phyloP scores from a whole-genome alignment of 2,797 vertebrate species.

The Varecia variegata region DNA sequence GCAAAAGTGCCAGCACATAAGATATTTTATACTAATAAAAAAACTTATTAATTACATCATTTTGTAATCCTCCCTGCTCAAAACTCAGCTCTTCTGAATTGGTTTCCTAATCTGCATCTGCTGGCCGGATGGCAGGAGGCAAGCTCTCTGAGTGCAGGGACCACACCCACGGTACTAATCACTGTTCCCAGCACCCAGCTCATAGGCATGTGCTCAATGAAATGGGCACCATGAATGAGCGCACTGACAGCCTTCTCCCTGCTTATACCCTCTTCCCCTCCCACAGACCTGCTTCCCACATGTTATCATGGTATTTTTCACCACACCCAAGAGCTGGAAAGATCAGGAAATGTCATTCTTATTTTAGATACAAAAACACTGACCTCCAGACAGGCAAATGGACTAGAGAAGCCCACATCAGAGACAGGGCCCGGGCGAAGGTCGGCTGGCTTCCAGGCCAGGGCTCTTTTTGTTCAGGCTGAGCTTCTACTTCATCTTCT shows the following conservation, averaged over 20 bases:
- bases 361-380: background rate
- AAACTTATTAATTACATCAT: background rate
- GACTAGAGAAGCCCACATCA: background rate
- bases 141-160: background rate
- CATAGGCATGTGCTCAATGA: background rate
- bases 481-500: background rate
- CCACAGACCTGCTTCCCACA: background rate
- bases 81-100: background rate
- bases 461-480: background rate
- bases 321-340: background rate
- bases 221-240: background rate
- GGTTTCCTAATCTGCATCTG: background rate
- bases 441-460: background rate
- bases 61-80: background rate
- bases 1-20: background rate
- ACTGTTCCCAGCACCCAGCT: too few species aligned
- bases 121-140: background rate
- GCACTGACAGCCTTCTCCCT: background rate
- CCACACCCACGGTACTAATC: rapidly evolving
- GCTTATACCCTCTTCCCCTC: background rate
- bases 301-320: background rate
- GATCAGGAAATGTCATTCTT: background rate
- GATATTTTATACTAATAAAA: background rate
- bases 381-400: background rate
- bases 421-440: background rate